Conservation (phyloP, 1,140 invertebrate genomes). For the Pinna nobilis region DNA sequence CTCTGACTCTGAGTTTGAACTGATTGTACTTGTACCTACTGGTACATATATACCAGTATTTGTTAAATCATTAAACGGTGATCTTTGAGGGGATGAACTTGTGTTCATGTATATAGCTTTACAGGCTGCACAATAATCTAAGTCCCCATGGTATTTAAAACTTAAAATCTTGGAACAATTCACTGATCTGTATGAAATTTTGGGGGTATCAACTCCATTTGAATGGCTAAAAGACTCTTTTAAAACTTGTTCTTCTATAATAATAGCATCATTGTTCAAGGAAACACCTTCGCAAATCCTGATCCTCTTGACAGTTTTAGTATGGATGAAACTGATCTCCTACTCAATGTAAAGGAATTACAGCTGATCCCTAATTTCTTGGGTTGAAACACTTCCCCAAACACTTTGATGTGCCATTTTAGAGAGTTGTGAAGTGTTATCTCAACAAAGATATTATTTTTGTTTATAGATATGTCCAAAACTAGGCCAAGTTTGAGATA, state of each 20-base stretch:
- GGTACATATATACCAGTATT: not conserved
- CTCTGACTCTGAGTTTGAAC: not conserved
- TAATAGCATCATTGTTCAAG: not conserved
- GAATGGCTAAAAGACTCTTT: no score
- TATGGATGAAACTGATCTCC: not conserved
- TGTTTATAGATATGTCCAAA: not conserved
- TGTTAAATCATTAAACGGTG: not conserved
- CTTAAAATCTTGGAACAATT: no score
- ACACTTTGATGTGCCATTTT: not conserved
- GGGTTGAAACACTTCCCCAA: not conserved
- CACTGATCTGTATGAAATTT: no score
- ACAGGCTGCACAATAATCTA: no score
- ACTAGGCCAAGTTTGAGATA: slow-evolving; percentile 1
- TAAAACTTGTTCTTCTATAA: not conserved
- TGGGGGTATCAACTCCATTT: not conserved
- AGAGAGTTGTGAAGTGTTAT: not conserved
- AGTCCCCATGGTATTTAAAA: not conserved
- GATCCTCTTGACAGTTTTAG: not conserved
- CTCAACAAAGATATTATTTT: slow-evolving; percentile 2
- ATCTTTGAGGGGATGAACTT: not conserved
- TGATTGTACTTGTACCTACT: not conserved
- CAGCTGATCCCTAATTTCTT: not conserved
- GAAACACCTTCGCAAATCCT: not conserved
- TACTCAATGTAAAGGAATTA: not conserved
- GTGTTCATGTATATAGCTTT: not conserved